Percentiles rank a stretch among this genome's conserved stretches.
These are phyloP conservation scores for Sebastes cheni DNA, from an alignment of 2,797 vertebrate species.

Conservation along the genomic window DNA sequence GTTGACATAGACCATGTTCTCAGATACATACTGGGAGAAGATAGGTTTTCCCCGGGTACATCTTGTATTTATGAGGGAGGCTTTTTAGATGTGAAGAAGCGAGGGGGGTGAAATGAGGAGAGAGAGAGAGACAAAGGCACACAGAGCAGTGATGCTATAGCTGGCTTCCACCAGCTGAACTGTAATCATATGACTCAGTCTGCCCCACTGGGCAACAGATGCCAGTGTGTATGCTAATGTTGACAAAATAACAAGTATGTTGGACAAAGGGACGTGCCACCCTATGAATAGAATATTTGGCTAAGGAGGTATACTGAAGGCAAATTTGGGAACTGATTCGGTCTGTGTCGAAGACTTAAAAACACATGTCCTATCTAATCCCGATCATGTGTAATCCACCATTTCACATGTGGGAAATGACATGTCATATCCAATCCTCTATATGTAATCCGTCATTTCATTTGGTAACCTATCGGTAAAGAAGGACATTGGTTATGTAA, in stretches of 20 bases:
- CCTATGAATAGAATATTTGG: slow-evolving; percentile 19
- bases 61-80: slow-evolving; percentile 38
- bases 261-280: slow-evolving; percentile 32
- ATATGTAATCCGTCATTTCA: slow-evolving; percentile 8
- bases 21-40: neutral
- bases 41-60: neutral
- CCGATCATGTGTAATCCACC: slow-evolving; percentile 1
- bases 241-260: slow-evolving; percentile 57
- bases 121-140: slow-evolving; percentile 32
- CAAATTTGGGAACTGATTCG: neutral
- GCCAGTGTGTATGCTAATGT: slow-evolving; percentile 66
- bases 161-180: slow-evolving; percentile 50
- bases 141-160: slow-evolving; percentile 35
- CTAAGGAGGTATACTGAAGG: neutral
- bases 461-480: slow-evolving; percentile 6
- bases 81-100: slow-evolving; percentile 4
- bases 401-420: slow-evolving; percentile 4
- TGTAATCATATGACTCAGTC: slow-evolving; percentile 69
- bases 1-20: neutral
- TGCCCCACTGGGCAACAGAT: slow-evolving; percentile 79
- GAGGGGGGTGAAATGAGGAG: slow-evolving; percentile 33
- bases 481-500: slow-evolving; percentile 31
- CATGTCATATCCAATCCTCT: slow-evolving; percentile 3
- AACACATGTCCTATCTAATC: slow-evolving; percentile 16
- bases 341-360: neutral